A percentile compares a stretch with the other conserved stretches of the same genome.
phyloP scores from a whole-genome alignment of 2,113 vertebrate species.

The Calyptomena viridis region DNA sequence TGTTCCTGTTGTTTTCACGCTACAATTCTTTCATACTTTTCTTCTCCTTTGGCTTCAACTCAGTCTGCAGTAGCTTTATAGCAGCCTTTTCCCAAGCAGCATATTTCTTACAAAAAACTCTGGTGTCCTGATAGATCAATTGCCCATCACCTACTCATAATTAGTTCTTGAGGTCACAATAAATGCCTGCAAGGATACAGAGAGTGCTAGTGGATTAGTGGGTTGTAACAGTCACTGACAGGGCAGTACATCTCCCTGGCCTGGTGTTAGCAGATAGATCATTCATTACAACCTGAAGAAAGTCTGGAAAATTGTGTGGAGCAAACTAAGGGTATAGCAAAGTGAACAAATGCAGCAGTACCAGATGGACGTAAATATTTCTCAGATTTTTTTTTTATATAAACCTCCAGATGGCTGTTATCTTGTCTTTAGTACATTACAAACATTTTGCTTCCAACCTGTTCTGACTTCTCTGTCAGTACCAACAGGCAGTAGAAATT shows the following conservation, averaged over 20 bases:
- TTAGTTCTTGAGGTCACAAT: background rate
- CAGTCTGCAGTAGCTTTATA: background rate
- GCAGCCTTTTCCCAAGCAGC: background rate
- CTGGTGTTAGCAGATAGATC: background rate
- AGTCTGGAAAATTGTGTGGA: background rate
- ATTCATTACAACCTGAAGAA: background rate
- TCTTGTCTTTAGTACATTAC: background rate
- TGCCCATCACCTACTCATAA: background rate
- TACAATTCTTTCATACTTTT: background rate
- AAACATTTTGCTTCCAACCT: background rate
- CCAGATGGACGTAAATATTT: background rate
- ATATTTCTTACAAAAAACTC: background rate
- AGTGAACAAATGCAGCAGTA: background rate
- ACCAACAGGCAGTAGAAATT: background rate
- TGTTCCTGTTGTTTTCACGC: background rate
- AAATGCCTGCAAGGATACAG: background rate
- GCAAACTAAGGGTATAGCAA: background rate
- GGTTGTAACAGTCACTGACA: background rate
- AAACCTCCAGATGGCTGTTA: background rate
- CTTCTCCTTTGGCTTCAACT: background rate
- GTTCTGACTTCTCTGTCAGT: background rate
- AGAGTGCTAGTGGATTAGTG: background rate
- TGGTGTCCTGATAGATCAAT: background rate
- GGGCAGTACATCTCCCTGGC: background rate
- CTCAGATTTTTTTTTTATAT: background rate